Conservation (phyloP, 2,797 vertebrate species). For the Hylomyscus alleni region DNA sequence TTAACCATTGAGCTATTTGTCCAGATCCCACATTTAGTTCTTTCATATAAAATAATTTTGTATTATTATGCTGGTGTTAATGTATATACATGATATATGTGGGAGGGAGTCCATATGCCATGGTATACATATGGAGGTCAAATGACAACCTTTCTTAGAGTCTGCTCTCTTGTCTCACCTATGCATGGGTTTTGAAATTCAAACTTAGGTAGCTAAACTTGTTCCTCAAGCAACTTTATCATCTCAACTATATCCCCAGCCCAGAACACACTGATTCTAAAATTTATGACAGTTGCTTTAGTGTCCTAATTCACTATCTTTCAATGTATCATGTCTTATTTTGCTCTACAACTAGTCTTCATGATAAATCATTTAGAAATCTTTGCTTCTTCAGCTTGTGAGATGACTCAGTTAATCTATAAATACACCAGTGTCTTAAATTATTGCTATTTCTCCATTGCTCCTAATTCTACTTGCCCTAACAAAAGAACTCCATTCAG, state of each 20-base stretch:
- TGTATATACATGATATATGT: not conserved
- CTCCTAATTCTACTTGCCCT: slow-evolving; percentile 84
- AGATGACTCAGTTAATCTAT: not conserved
- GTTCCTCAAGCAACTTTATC: not conserved
- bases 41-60: not conserved
- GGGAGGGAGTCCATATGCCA: not conserved
- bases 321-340: slow-evolving; percentile 32
- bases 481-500: slow-evolving; percentile 81
- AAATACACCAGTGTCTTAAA: slow-evolving; percentile 83
- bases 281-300: not conserved
- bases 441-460: slow-evolving; percentile 86
- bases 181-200: not conserved
- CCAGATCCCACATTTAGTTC: not conserved
- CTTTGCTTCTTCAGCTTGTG: not conserved
- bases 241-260: not conserved
- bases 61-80: not conserved
- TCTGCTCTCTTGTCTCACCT: not conserved
- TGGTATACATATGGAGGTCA: not conserved
- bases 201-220: not conserved
- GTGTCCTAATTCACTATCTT: not conserved
- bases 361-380: slow-evolving; percentile 50
- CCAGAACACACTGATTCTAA: not conserved
- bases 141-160: not conserved
- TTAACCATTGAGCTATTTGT: not conserved
- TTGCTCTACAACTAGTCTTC: slow-evolving; percentile 17